A percentile compares a stretch with the other conserved stretches of the same genome.
phyloP scores from a whole-genome alignment of 2,113 vertebrate species.

The Lathamus discolor region DNA sequence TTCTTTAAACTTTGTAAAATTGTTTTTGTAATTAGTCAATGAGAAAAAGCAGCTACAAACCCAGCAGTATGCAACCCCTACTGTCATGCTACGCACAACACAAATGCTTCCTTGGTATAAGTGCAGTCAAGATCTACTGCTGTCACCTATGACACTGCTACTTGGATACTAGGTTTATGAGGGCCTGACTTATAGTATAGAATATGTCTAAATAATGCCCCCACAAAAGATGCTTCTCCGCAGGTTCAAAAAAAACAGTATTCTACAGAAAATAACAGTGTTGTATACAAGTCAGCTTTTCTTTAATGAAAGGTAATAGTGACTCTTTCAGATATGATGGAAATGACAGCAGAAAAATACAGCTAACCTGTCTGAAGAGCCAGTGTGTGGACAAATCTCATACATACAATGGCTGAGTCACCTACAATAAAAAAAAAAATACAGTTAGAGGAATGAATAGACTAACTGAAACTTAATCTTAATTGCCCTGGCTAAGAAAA shows the following conservation, averaged over 20 bases:
- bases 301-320: not conserved
- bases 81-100: not conserved
- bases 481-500: not conserved
- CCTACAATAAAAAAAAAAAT: not conserved
- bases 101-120: not conserved
- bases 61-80: rapidly evolving
- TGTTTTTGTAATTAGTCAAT: not conserved
- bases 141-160: not conserved
- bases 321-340: not conserved
- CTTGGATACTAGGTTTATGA: not conserved
- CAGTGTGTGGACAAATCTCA: constrained; percentile 46
- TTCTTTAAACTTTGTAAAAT: not conserved
- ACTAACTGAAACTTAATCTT: not conserved
- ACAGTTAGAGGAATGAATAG: not conserved
- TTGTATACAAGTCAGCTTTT: not conserved
- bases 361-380: constrained; percentile 60
- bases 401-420: not conserved
- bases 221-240: not conserved
- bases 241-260: not conserved
- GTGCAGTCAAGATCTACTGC: not conserved
- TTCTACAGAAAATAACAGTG: not conserved
- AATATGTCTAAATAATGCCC: not conserved
- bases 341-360: not conserved
- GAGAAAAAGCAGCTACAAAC: not conserved
- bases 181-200: not conserved